Percentiles rank a stretch among this genome's conserved stretches.
These are phyloP conservation scores for Frieseomelitta varia DNA, from an alignment of 1,140 invertebrate species.

Conservation along the genomic window DNA sequence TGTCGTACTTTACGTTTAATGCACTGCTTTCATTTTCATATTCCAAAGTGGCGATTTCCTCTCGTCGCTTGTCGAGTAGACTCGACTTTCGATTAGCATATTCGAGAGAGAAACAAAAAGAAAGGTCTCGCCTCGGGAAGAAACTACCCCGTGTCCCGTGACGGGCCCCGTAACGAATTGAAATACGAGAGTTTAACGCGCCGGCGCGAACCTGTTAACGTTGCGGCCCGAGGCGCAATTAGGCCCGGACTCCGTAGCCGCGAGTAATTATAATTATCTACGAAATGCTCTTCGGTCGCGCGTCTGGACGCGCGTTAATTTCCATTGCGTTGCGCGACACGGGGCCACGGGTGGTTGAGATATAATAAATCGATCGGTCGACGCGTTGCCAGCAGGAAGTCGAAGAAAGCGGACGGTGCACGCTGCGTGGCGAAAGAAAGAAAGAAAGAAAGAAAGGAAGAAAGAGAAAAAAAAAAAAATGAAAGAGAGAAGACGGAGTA, in stretches of 20 bases:
- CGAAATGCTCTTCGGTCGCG: slow-evolving; percentile 10
- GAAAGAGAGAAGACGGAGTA: background rate
- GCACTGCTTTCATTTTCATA: background rate
- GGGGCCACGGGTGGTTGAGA: background rate
- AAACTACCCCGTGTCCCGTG: background rate
- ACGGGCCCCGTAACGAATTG: background rate
- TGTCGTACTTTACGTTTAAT: background rate
- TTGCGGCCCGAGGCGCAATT: slow-evolving; percentile 26
- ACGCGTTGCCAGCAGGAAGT: slow-evolving; percentile 35
- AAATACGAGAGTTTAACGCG: slow-evolving; percentile 21
- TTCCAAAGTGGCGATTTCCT: too few species aligned
- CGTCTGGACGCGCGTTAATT: slow-evolving; percentile 28
- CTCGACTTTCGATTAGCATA: background rate
- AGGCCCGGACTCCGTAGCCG: background rate
- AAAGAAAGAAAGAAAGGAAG: too few species aligned
- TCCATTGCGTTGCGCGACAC: slow-evolving; percentile 21
- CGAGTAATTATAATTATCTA: slow-evolving; percentile 33
- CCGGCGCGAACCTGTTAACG: background rate
- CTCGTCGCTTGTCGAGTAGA: background rate
- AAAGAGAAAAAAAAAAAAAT: background rate
- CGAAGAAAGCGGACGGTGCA: background rate
- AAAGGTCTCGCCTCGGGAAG: background rate
- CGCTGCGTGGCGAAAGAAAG: background rate
- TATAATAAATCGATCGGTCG: slow-evolving; percentile 33
- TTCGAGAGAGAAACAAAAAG: too few species aligned